These are phyloP conservation scores for Leptogaster cylindrica DNA, from an alignment of 2,888 invertebrate genomes.

Conservation along the genomic window DNA sequence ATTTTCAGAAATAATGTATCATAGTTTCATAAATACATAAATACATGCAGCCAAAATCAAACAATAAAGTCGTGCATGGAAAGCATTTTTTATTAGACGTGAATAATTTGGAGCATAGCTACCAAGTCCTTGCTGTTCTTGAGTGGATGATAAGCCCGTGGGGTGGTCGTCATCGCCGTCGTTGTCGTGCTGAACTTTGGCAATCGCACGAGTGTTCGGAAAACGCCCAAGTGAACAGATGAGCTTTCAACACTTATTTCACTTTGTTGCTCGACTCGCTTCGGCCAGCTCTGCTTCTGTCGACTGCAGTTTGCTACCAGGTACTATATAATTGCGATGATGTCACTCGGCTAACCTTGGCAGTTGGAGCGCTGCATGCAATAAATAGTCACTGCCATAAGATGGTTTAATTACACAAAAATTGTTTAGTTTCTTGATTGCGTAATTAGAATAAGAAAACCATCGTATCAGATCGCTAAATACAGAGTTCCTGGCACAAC, in stretches of 20 bases:
- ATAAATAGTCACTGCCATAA: slow-evolving; percentile 17
- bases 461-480: neutral
- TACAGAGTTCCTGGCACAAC: neutral
- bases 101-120: no score
- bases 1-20: neutral
- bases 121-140: no score
- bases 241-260: no score
- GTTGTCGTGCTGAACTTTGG: no score
- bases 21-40: no score
- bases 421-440: slow-evolving; percentile 34
- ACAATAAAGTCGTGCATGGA: slow-evolving; percentile 21
- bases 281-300: no score
- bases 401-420: slow-evolving; percentile 42
- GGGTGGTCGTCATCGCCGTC: no score
- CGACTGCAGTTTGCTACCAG: slow-evolving; percentile 27
- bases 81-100: slow-evolving; percentile 20
- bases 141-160: no score
- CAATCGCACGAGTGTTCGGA: no score
- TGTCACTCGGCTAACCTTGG: slow-evolving; percentile 45
- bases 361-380: slow-evolving; percentile 44
- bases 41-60: slow-evolving; percentile 13
- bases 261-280: no score
- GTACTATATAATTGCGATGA: slow-evolving; percentile 47
- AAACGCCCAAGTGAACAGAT: no score
- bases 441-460: slow-evolving; percentile 33